phyloP scores from a whole-genome alignment of 2,888 invertebrate species.

The Drosophila kambysellisi region DNA sequence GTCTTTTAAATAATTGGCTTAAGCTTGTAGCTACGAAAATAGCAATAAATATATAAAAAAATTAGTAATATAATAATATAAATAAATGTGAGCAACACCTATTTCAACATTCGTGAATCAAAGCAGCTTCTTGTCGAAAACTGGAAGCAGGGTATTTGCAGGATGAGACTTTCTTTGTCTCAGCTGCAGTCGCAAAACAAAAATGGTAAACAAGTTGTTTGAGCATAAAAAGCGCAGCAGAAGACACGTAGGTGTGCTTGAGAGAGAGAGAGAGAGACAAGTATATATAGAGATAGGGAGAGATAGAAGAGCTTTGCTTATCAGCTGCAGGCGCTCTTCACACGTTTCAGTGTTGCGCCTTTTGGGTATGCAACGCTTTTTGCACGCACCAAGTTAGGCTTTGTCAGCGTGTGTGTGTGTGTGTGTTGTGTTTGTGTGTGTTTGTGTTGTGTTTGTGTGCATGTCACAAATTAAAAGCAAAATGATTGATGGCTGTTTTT shows the following conservation, averaged over 20 bases:
- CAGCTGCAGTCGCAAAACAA: no score
- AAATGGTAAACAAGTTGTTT: neutral
- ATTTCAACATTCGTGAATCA: neutral
- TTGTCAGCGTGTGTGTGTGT: slow-evolving; percentile 11
- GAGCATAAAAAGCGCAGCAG: slow-evolving; percentile 15
- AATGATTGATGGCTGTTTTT: slow-evolving; percentile 72
- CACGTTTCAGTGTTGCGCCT: slow-evolving; percentile 51
- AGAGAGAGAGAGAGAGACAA: neutral
- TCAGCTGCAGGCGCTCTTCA: slow-evolving; percentile 43
- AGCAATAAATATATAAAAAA: no score
- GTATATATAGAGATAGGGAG: neutral
- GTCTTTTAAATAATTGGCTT: no score
- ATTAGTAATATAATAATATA: neutral
- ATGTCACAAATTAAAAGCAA: slow-evolving; percentile 77
- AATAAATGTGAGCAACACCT: neutral
- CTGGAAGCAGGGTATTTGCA: neutral
- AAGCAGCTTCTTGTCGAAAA: neutral
- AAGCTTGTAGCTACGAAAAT: no score
- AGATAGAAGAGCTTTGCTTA: slow-evolving; percentile 44
- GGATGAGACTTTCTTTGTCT: neutral
- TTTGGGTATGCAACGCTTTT: slow-evolving; percentile 57
- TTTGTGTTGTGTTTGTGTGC: slow-evolving; percentile 14
- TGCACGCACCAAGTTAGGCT: slow-evolving; percentile 27
- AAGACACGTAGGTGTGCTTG: slow-evolving; percentile 1
- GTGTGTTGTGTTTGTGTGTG: slow-evolving; percentile 3